Evolutionary conservation across 1,140 invertebrate genomes (phyloP).

Genomic region (Uloborus diversus): DNA sequence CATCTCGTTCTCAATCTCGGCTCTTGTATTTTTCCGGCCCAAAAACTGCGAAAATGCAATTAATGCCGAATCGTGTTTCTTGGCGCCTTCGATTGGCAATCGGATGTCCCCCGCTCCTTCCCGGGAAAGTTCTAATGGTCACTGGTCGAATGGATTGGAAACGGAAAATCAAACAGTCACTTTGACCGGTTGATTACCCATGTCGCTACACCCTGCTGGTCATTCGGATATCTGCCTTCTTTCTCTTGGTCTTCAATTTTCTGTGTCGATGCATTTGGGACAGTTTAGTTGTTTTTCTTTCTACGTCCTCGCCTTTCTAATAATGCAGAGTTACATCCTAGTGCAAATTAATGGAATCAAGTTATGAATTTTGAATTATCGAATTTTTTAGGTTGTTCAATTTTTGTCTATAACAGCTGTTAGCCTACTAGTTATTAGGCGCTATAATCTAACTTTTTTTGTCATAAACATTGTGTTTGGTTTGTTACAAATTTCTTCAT

Average conservation of each 20-base stretch:
- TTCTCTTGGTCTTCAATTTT: too few species aligned
- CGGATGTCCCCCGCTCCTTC: conserved; percentile 2
- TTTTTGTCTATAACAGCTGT: too few species aligned
- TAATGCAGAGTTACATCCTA: background rate
- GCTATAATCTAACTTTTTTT: too few species aligned
- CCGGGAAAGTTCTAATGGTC: background rate
- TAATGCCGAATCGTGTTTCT: conserved; percentile 32
- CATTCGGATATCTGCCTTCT: too few species aligned
- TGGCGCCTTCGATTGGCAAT: conserved; percentile 9
- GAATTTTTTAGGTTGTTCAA: too few species aligned
- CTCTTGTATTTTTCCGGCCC: background rate
- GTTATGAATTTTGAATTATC: too few species aligned
- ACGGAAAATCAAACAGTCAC: conserved; percentile 50
- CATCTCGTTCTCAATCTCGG: background rate
- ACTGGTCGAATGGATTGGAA: conserved; percentile 45
- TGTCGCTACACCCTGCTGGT: background rate
- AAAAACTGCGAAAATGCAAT: conserved; percentile 34
- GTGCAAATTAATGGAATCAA: too few species aligned
- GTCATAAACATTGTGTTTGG: too few species aligned
- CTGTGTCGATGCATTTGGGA: background rate
- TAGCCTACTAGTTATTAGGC: too few species aligned
- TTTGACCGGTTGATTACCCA: conserved; percentile 31
- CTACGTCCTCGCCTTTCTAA: background rate
- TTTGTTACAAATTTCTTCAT: too few species aligned
- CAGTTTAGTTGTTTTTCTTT: background rate